Base-by-base conservation (phyloP, 2,888 invertebrate genomes). In the Leptopilina syphax region DNA sequence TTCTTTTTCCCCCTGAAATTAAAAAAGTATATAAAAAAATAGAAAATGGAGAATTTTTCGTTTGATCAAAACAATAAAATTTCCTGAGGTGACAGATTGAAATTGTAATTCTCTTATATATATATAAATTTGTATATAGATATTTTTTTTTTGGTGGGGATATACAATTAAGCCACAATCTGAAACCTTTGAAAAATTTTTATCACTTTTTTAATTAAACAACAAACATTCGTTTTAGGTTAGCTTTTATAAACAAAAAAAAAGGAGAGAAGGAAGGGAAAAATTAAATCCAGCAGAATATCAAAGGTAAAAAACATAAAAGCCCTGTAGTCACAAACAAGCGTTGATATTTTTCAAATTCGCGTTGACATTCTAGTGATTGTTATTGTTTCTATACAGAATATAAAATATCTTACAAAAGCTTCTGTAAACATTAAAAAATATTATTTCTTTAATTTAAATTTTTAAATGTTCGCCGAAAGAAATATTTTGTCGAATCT, bases 291-390 rank as follows among this genome's bases (percentile, higher is more conserved):
- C 18, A 18, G 24, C 24, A 9, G 24, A 63, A 24, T 63, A 24
- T 63, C 18, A 18, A 63, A 63, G 9, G 18, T 60, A 60, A 60
- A 60, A 57, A 57, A 57, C 12, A 57, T 12, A 60, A 63, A 63
- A 63, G 63, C 18, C 6, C 18, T 63, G 24, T 24, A 63, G 24
- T 18, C 18, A 63, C 18, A 63, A 18, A 63, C 18, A 63, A 63
- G 18, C 7, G 18, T 18, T 63, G 63, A 18, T 24, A 63, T 63
- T 63, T 63, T 63, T 63, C 63, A 63, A 63, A 63, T 63, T 63
- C 24, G 0, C 63, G 7, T 24, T 63, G 63, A 63, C 63, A 63
- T 63, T 63, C 8, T 24, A n/a, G 18, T 63, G 63, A 63, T 63
- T 18, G 63, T 2, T 13, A 8, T n/a, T 24, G 24, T 24, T 63